Conservation (phyloP, 2,797 vertebrate species). For the Gambusia yucatana region DNA sequence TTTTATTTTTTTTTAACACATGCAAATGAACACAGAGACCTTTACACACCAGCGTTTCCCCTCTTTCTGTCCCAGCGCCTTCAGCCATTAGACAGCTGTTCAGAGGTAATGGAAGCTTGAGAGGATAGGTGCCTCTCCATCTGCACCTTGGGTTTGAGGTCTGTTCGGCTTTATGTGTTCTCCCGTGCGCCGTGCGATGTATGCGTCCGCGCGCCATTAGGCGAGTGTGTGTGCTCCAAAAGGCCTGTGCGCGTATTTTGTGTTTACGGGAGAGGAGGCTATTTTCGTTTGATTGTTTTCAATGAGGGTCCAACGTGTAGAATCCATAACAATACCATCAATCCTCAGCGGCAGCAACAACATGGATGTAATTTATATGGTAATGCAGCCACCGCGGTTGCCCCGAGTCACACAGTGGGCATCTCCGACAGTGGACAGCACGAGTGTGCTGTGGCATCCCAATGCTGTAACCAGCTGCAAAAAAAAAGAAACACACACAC, state of each 20-base stretch:
- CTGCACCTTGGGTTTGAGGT: slow-evolving; percentile 52
- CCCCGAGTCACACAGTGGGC: slow-evolving; percentile 70
- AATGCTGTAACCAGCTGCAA: slow-evolving; percentile 58
- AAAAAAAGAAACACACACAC: slow-evolving; percentile 13
- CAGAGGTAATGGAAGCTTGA: slow-evolving; percentile 59
- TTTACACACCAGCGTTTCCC: slow-evolving; percentile 16
- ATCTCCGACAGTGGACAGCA: slow-evolving; percentile 73
- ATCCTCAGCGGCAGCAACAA: slow-evolving; percentile 75
- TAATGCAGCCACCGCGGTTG: slow-evolving; percentile 73
- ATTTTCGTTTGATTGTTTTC: slow-evolving; percentile 80
- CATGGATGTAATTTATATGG: slow-evolving; percentile 86
- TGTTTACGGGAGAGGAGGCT: slow-evolving; percentile 65
- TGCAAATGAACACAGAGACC: slow-evolving; percentile 8
- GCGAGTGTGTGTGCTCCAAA: slow-evolving; percentile 1
- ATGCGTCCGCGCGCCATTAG: slow-evolving; percentile 1
- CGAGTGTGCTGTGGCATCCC: slow-evolving; percentile 59
- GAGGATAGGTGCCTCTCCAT: slow-evolving; percentile 50
- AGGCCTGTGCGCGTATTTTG: slow-evolving; percentile 34
- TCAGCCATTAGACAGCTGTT: slow-evolving; percentile 48
- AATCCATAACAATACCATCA: slow-evolving; percentile 83
- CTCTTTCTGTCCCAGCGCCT: slow-evolving; percentile 30
- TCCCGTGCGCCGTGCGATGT: slow-evolving; percentile 1
- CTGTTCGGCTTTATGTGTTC: slow-evolving; percentile 18
- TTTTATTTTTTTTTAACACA: background rate
- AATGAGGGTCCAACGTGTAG: slow-evolving; percentile 71